Evolutionary conservation across 2,113 vertebrate genomes (phyloP).

Genomic region (Isurus oxyrinchus): DNA sequence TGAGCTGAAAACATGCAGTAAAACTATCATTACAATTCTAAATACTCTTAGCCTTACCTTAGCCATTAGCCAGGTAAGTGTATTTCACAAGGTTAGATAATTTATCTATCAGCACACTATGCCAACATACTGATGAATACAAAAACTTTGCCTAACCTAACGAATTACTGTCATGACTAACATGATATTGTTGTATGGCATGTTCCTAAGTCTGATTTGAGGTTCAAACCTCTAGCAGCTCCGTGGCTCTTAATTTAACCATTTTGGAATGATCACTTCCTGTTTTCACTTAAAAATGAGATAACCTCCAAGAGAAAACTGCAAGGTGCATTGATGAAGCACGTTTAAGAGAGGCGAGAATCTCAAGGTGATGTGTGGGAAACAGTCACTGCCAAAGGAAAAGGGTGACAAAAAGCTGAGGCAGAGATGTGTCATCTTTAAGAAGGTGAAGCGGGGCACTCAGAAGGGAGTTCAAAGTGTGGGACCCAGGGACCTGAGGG

Average conservation of each 20-base stretch:
- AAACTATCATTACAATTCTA: background rate
- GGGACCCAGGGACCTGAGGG: too few relatives aligned
- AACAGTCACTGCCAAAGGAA: too few relatives aligned
- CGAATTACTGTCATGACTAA: background rate
- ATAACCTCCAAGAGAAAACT: background rate
- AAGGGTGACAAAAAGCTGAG: too few relatives aligned
- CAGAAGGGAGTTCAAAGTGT: too few relatives aligned
- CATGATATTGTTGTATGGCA: background rate
- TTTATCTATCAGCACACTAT: background rate
- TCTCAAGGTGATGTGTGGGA: too few relatives aligned
- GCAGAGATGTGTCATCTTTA: too few relatives aligned
- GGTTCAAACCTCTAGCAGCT: background rate
- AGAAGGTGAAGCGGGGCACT: too few relatives aligned
- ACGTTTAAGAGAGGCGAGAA: too few relatives aligned
- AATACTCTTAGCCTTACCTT: background rate
- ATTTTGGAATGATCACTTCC: background rate
- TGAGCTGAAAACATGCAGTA: background rate
- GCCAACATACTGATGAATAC: background rate
- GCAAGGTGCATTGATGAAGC: background rate
- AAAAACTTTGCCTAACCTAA: background rate
- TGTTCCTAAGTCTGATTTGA: background rate
- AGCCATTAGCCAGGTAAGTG: background rate
- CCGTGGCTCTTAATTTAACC: background rate
- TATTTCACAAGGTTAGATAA: background rate
- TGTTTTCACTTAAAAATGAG: background rate